These are phyloP conservation scores for Tinamus guttatus DNA, from an alignment of 2,113 vertebrate species.

Conservation along the genomic window DNA sequence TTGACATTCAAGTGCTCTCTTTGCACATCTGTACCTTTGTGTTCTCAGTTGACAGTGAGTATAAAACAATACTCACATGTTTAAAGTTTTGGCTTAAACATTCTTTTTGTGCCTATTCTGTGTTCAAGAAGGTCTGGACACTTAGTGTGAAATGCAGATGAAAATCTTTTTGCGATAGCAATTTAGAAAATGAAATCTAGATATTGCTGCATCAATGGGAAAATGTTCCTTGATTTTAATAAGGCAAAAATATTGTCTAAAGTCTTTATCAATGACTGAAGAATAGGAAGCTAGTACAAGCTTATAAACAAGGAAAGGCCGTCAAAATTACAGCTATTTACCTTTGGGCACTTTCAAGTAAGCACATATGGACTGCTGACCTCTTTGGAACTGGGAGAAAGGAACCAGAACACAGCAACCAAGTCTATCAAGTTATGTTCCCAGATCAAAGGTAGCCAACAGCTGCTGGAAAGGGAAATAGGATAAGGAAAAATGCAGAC, in stretches of 20 bases:
- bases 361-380: conserved; percentile 26
- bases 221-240: background rate
- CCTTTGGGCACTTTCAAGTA: background rate
- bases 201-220: background rate
- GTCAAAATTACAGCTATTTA: background rate
- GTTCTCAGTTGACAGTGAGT: background rate
- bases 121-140: background rate
- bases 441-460: conserved; percentile 63
- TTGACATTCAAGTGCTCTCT: background rate
- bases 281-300: background rate
- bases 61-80: background rate
- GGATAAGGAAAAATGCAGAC: conserved; percentile 40
- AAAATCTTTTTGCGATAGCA: background rate
- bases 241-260: background rate
- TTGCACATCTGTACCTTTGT: background rate
- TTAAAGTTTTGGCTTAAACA: background rate
- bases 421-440: conserved; percentile 24
- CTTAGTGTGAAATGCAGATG: background rate
- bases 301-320: background rate
- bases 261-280: background rate
- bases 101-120: background rate
- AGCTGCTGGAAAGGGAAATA: conserved; percentile 55
- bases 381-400: background rate
- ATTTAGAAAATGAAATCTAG: background rate
- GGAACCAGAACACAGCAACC: conserved; percentile 45